phyloP scores from a whole-genome alignment of 1,140 invertebrate species.

The Pseudoatta argentina region DNA sequence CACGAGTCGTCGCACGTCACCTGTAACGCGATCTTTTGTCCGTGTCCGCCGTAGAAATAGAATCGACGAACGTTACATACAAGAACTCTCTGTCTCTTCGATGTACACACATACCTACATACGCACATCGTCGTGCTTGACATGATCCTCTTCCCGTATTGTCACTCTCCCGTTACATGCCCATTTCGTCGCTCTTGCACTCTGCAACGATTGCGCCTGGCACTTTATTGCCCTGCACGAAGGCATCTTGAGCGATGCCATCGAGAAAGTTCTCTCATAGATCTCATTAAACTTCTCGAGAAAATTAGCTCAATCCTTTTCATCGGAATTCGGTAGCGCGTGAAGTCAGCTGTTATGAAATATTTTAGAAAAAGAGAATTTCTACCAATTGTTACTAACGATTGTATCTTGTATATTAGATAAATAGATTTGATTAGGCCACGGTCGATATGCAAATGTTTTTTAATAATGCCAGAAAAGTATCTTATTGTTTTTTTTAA shows the following conservation, averaged over 20 bases:
- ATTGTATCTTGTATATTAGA: background rate
- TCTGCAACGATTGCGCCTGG: conserved; percentile 21
- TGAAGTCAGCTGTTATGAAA: background rate
- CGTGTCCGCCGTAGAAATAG: conserved; percentile 71
- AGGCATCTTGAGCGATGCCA: background rate
- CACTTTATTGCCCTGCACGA: conserved; percentile 24
- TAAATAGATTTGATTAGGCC: background rate
- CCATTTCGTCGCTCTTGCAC: conserved; percentile 37
- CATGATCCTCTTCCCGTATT: background rate
- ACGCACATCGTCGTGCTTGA: conserved; percentile 8
- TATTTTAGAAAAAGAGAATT: background rate
- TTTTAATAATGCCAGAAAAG: background rate
- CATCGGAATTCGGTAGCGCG: conserved; percentile 3
- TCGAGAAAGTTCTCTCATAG: background rate
- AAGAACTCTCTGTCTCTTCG: conserved; percentile 5
- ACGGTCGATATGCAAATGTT: too few relatives aligned
- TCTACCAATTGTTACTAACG: background rate
- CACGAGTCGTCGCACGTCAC: conserved; percentile 76
- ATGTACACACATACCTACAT: background rate
- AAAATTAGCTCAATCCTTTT: conserved; percentile 23
- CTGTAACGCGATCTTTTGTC: conserved; percentile 75
- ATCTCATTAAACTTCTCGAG: conserved; percentile 33
- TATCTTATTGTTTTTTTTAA: background rate
- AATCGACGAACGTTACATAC: conserved; percentile 39
- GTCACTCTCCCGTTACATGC: conserved; percentile 13